phyloP scores from a whole-genome alignment of 1,140 invertebrate genomes.

The Carposina sasakii region DNA sequence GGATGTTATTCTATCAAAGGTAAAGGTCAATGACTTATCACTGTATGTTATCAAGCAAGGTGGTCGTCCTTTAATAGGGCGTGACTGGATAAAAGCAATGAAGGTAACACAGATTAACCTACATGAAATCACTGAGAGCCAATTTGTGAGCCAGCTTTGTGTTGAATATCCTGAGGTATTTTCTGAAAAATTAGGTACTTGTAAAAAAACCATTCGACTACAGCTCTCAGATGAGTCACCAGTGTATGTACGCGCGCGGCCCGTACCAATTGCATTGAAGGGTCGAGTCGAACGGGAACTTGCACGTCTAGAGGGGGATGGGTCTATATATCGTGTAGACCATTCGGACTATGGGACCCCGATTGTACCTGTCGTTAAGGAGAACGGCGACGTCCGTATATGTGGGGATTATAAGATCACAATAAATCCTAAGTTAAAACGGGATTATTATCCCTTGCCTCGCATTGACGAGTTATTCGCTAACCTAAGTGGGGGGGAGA shows the following conservation, averaged over 20 bases:
- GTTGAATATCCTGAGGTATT: conserved; percentile 29
- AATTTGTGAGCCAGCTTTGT: conserved; percentile 18
- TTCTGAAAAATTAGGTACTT: conserved; percentile 24
- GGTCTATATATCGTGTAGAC: conserved; percentile 29
- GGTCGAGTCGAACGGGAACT: conserved; percentile 51
- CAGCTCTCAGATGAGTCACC: conserved; percentile 29
- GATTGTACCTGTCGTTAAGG: conserved; percentile 28
- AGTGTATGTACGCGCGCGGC: conserved; percentile 31
- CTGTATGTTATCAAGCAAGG: conserved; percentile 33
- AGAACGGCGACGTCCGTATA: conserved; percentile 24
- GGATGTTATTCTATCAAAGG: conserved; percentile 9
- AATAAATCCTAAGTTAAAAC: conserved; percentile 31
- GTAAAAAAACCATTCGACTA: conserved; percentile 23
- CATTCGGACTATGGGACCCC: conserved; percentile 31
- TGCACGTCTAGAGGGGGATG: conserved; percentile 35
- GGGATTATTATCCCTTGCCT: conserved; percentile 32
- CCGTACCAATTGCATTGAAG: conserved; percentile 44
- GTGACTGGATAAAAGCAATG: conserved; percentile 26
- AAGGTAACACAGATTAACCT: conserved; percentile 25
- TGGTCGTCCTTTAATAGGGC: conserved; percentile 23
- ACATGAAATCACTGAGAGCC: conserved; percentile 15
- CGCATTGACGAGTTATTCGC: conserved; percentile 40
- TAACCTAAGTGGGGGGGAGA: conserved; percentile 23
- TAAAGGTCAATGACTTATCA: conserved; percentile 10
- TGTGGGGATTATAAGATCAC: conserved; percentile 33